Base-by-base conservation (phyloP, 2,888 invertebrate genomes). In the Empis livida region DNA sequence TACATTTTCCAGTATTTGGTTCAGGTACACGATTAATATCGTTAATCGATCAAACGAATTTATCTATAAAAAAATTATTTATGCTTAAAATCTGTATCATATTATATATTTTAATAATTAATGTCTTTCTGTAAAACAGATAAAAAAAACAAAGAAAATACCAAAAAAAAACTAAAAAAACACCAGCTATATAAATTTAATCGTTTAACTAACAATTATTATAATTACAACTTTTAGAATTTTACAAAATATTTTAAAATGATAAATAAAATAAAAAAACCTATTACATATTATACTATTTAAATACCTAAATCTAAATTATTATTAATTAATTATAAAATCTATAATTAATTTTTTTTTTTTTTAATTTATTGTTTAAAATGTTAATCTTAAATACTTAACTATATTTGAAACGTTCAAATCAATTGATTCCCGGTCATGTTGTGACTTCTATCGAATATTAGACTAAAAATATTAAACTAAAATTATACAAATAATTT, bases 1-100 rank as follows among this genome's bases (percentile, higher is more conserved):
- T 69, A 49, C 69, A 69, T 54, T 69, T 69, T 54, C 69, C 69
- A 1, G 67, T 67, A 11, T 69, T 69, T 49, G 68, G 66, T 44
- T 52, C 54, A 11, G 9, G 23, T 27, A 27, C 23, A 27, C 23
- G 23, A 27, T 27, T 27, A 27, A 27, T 27, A 27, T 27, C 23
- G 23, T 27, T 27, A 27, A 27, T 27, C 8, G 23, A 27, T 27
- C 23, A 27, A 27, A 27, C 23, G 23, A 27, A 27, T 27, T 27
- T 27, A 27, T 39, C 39, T 39, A 39, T 39, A 39, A 17, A 17
- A 11, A 41, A 41, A 14, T 41, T 41, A 41, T n/a, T 35, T 35
- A 41, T 41, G 14, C 41, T 41, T 41, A 20, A 41, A 27, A 27
- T 41, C 10, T 41, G 23, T 41, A 27, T 41, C 10, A 41, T 41